These are phyloP conservation scores for Melipona bicolor DNA, from an alignment of 2,888 invertebrate genomes.

Conservation along the genomic window DNA sequence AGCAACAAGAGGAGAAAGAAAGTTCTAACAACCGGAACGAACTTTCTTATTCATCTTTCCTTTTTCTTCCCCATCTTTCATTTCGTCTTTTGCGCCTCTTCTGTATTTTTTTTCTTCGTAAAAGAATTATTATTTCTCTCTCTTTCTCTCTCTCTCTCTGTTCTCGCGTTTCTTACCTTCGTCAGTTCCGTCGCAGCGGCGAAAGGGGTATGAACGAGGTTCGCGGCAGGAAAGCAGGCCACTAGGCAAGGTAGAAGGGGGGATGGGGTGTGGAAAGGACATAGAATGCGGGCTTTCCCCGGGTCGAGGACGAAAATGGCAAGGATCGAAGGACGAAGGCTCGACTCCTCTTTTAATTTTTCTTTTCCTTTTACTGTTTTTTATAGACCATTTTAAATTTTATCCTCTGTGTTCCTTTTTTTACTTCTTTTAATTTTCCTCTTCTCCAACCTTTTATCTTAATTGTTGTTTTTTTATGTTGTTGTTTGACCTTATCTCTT, in stretches of 20 bases:
- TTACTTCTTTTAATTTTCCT: not conserved
- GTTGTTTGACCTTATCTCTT: not conserved
- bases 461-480: not conserved
- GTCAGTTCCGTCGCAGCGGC: slow-evolving; percentile 35
- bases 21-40: not conserved
- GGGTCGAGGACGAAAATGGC: slow-evolving; percentile 59
- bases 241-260: slow-evolving; percentile 13
- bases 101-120: no score
- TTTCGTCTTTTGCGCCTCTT: not conserved
- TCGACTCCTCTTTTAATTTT: not conserved
- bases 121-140: not conserved
- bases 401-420: not conserved
- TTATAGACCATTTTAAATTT: not conserved
- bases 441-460: not conserved
- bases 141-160: not conserved
- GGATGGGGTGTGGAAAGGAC: slow-evolving; percentile 34
- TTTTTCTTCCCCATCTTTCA: not conserved
- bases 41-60: not conserved
- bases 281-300: slow-evolving; percentile 55
- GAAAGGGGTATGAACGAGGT: slow-evolving; percentile 53
- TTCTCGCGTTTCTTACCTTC: slow-evolving; percentile 28
- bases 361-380: not conserved
- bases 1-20: not conserved
- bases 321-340: slow-evolving; percentile 51
- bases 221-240: slow-evolving; percentile 53